phyloP scores from a whole-genome alignment of 2,888 invertebrate species.

The Melanophora roralis region DNA sequence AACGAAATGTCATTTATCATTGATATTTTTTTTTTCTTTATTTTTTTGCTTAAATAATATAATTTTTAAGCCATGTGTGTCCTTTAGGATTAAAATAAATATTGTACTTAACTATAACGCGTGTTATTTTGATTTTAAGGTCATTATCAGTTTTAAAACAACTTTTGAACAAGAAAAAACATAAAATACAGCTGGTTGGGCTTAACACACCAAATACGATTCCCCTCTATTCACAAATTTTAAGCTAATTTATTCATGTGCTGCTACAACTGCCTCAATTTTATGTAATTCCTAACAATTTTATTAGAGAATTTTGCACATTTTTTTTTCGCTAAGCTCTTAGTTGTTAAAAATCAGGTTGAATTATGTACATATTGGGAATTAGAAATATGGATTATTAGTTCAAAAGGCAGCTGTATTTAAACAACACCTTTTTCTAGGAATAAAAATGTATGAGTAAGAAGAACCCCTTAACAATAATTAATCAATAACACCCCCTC shows the following conservation, averaged over 20 bases:
- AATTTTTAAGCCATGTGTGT: conserved; percentile 11
- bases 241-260: conserved; percentile 13
- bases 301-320: conserved; percentile 36
- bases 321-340: conserved; percentile 2
- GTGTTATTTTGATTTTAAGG: conserved; percentile 47
- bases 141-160: conserved; percentile 13
- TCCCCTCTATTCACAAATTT: neutral
- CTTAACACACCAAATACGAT: neutral
- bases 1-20: conserved; percentile 42
- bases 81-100: conserved; percentile 32
- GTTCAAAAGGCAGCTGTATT: conserved; percentile 20
- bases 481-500: conserved; percentile 19
- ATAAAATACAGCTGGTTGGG: conserved; percentile 26
- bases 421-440: conserved; percentile 8
- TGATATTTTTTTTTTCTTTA: conserved; percentile 20
- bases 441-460: neutral
- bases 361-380: neutral
- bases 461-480: conserved; percentile 6
- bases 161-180: neutral
- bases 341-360: conserved; percentile 5
- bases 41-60: too few relatives aligned
- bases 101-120: conserved; percentile 10
- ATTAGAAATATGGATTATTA: too few relatives aligned
- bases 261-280: neutral
- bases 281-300: conserved; percentile 33